Conservation (phyloP, 2,888 invertebrate genomes). For the Leptopilina drosophilae region DNA sequence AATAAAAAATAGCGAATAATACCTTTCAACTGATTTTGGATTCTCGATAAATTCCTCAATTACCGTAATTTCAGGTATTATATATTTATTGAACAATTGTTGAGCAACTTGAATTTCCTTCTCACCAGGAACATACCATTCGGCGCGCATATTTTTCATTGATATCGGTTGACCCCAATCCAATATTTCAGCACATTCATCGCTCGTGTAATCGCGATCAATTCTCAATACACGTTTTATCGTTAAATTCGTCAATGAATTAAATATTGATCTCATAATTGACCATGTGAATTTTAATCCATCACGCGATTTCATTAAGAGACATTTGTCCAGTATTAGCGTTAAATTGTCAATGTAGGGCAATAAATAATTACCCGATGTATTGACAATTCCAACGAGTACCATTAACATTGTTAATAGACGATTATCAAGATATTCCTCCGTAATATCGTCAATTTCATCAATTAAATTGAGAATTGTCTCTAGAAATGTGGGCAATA, state of each 20-base stretch:
- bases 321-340: constrained; percentile 83
- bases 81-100: constrained; percentile 82
- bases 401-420: constrained; percentile 87
- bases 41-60: constrained; percentile 79
- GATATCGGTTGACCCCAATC: constrained; percentile 90
- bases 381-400: constrained; percentile 84
- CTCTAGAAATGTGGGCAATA: constrained; percentile 86
- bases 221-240: constrained; percentile 75
- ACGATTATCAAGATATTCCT: constrained; percentile 88
- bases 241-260: constrained; percentile 81
- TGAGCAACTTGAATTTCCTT: constrained; percentile 84
- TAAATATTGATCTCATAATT: constrained; percentile 79
- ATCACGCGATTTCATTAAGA: constrained; percentile 84
- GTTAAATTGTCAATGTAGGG: constrained; percentile 83
- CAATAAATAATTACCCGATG: constrained; percentile 82
- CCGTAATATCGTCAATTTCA: constrained; percentile 83
- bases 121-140: constrained; percentile 88
- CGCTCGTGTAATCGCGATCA: constrained; percentile 81
- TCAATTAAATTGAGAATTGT: constrained; percentile 79
- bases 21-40: constrained; percentile 78
- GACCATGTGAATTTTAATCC: constrained; percentile 81
- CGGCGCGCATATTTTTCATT: constrained; percentile 82
- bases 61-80: constrained; percentile 82
- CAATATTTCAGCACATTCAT: constrained; percentile 84
- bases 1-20: constrained; percentile 5